A percentile compares a stretch with the other conserved stretches of the same genome.
phyloP scores from a whole-genome alignment of 2,888 invertebrate species.

The Aphrophora alni region DNA sequence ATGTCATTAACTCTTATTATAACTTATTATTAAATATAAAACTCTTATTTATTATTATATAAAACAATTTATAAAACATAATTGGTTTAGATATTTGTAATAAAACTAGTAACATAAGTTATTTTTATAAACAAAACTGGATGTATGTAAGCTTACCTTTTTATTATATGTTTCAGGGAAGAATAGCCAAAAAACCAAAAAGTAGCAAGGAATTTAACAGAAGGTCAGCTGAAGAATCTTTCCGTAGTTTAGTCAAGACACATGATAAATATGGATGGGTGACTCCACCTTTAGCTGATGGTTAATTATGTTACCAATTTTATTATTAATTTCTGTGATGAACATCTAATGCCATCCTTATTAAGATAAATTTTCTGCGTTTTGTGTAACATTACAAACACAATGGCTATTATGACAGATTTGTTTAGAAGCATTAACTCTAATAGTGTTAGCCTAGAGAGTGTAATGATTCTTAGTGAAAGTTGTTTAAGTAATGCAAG shows the following conservation, averaged over 20 bases:
- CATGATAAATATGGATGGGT: slow-evolving; percentile 94
- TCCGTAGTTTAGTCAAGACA: slow-evolving; percentile 85
- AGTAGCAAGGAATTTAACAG: slow-evolving; percentile 76
- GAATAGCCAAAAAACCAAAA: slow-evolving; percentile 79
- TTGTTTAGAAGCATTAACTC: not conserved
- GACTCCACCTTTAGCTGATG: slow-evolving; percentile 84
- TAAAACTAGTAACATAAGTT: no score
- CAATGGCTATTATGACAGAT: not conserved
- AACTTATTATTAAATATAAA: no score
- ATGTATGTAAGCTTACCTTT: no score
- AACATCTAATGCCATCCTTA: not conserved
- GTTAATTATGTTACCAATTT: slow-evolving; percentile 60
- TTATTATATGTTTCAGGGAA: slow-evolving; percentile 60
- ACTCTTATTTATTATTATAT: no score
- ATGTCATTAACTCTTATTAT: no score
- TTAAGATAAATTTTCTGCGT: not conserved
- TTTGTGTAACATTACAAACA: not conserved
- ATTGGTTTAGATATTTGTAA: no score
- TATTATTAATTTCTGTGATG: not conserved
- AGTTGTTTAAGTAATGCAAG: no score
- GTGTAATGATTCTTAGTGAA: not conserved
- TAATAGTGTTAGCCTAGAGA: not conserved
- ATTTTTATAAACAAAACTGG: no score
- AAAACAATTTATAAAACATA: no score
- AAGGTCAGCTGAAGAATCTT: slow-evolving; percentile 86